phyloP scores from a whole-genome alignment of 2,113 vertebrate species.

The Entelurus aequoreus region DNA sequence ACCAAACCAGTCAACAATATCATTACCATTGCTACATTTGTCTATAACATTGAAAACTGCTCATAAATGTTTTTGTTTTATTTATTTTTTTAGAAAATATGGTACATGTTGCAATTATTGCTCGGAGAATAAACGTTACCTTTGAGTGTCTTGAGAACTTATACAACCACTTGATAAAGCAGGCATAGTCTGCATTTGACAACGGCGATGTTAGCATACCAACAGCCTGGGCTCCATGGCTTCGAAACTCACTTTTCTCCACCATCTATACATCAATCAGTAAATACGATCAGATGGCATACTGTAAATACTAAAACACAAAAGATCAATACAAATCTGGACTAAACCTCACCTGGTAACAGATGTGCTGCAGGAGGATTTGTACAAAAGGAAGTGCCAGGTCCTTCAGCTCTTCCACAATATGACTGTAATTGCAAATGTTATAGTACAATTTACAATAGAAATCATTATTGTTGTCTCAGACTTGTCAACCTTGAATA shows the following conservation, averaged over 20 bases:
- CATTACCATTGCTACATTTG: background rate
- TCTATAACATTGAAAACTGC: background rate
- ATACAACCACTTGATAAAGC: constrained; percentile 84
- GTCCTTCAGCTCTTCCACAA: constrained; percentile 80
- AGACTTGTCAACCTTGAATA: too few relatives aligned
- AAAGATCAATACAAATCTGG: background rate
- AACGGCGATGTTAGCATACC: constrained; percentile 75
- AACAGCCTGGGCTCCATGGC: constrained; percentile 76
- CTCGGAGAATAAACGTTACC: constrained; percentile 53
- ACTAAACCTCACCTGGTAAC: constrained; percentile 77
- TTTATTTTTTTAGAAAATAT: too few relatives aligned
- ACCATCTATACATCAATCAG: constrained; percentile 74
- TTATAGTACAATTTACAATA: background rate
- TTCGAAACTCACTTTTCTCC: constrained; percentile 85
- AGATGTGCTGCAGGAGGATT: constrained; percentile 87
- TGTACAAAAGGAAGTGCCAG: constrained; percentile 72
- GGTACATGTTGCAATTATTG: too few relatives aligned
- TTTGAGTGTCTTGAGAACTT: constrained; percentile 76
- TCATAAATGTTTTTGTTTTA: background rate
- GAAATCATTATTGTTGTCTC: background rate
- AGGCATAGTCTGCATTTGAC: constrained; percentile 69
- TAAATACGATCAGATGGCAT: background rate
- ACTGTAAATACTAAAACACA: background rate
- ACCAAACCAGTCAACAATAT: background rate
- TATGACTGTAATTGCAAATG: constrained; percentile 62